Evolutionary conservation across 2,797 vertebrate species (phyloP).

Genomic region (Lagocephalus sceleratus): DNA sequence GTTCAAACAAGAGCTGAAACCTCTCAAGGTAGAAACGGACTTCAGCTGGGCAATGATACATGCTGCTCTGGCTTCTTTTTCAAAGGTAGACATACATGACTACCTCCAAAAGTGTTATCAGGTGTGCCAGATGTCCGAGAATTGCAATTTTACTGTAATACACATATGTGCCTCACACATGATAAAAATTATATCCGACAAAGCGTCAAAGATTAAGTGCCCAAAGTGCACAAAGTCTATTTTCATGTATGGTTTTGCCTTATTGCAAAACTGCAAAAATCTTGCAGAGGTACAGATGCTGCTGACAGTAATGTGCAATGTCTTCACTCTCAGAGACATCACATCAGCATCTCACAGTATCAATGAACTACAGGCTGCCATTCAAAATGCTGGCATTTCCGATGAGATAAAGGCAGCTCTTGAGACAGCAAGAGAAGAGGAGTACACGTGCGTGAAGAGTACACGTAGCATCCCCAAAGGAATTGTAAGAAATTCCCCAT

Average conservation of each 20-base stretch:
- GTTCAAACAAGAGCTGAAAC: not conserved
- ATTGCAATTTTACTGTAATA: slow-evolving; percentile 7
- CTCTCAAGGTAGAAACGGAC: slow-evolving; percentile 7
- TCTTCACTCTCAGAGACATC: not conserved
- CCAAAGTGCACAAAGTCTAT: not conserved
- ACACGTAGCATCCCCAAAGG: not conserved
- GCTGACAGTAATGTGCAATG: not conserved
- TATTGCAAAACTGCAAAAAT: slow-evolving; percentile 10
- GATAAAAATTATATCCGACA: not conserved
- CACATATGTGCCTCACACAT: slow-evolving; percentile 10
- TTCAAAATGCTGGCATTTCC: not conserved
- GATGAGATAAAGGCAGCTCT: slow-evolving; percentile 3
- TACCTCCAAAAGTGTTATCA: not conserved
- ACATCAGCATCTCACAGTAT: not conserved
- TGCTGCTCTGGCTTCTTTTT: not conserved
- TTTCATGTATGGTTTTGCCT: not conserved
- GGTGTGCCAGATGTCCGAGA: not conserved
- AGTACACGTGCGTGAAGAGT: not conserved
- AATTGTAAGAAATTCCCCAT: not conserved
- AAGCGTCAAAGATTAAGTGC: too few species aligned
- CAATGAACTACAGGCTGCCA: slow-evolving; percentile 1
- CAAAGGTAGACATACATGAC: too few species aligned
- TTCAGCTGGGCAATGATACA: slow-evolving; percentile 13
- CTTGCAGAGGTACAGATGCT: not conserved
- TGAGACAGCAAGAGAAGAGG: not conserved